phyloP scores from a whole-genome alignment of 2,797 vertebrate species.

The Danio choprae region DNA sequence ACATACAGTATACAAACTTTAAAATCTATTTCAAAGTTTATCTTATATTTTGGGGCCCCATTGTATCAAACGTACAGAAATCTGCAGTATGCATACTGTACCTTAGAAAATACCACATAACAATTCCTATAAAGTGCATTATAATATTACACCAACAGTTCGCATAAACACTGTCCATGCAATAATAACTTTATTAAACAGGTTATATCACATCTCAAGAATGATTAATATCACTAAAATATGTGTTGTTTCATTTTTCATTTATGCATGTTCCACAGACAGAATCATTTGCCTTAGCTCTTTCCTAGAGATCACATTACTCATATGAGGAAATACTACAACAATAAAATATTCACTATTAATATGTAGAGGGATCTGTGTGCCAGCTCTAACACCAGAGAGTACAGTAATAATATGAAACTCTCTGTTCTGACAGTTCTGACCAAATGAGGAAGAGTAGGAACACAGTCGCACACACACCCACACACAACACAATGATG shows the following conservation, averaged over 20 bases:
- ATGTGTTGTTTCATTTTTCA: not conserved
- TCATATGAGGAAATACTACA: not conserved
- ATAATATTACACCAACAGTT: not conserved
- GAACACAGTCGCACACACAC: not conserved
- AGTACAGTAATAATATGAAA: slow-evolving; percentile 41
- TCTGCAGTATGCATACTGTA: not conserved
- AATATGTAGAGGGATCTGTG: not conserved
- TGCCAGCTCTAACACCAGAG: not conserved
- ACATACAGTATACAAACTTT: not conserved
- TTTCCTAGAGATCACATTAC: not conserved
- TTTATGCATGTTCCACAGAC: not conserved
- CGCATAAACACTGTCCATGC: not conserved
- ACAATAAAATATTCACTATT: not conserved
- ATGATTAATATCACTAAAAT: not conserved
- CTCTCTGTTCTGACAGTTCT: slow-evolving; percentile 28
- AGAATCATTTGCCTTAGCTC: not conserved
- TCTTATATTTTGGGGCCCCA: not conserved
- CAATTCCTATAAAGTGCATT: not conserved
- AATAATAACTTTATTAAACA: not conserved
- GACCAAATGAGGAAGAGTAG: slow-evolving; percentile 35
- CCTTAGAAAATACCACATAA: not conserved
- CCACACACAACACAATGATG: not conserved
- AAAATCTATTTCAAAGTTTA: too few species aligned
- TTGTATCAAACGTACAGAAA: not conserved
- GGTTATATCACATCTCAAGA: not conserved